Evolutionary conservation across 2,888 invertebrate species (phyloP).

Genomic region (Cephus pygmeus): DNA sequence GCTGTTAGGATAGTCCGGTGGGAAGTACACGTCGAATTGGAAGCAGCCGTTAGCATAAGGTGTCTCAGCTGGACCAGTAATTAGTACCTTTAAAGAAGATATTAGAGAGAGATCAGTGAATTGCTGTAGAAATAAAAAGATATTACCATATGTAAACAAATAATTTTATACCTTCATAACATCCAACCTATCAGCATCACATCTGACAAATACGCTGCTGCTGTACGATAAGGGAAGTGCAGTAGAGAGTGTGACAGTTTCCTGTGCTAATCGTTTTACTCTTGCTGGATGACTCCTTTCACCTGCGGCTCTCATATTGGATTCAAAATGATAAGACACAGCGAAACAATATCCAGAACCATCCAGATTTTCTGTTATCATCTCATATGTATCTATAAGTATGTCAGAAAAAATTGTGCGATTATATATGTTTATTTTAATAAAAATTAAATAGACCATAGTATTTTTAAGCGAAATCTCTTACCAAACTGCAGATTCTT

Average conservation of each 20-base stretch:
- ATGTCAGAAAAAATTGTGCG: not conserved
- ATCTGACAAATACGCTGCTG: slow-evolving; percentile 94
- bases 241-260: slow-evolving; percentile 92
- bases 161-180: slow-evolving; percentile 84
- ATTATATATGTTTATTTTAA: not conserved
- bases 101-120: not conserved
- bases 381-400: slow-evolving; percentile 85
- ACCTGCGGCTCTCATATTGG: slow-evolving; percentile 86
- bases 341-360: slow-evolving; percentile 83
- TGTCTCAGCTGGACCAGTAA: slow-evolving; percentile 91
- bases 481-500: slow-evolving; percentile 88
- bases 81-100: slow-evolving; percentile 75
- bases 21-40: slow-evolving; percentile 91
- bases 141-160: not conserved
- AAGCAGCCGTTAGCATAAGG: slow-evolving; percentile 94
- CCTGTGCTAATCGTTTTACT: slow-evolving; percentile 93
- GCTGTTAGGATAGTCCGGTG: slow-evolving; percentile 83
- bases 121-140: not conserved
- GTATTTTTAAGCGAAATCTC: slow-evolving; percentile 30
- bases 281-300: slow-evolving; percentile 88
- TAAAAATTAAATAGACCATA: not conserved
- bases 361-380: slow-evolving; percentile 84
- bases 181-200: slow-evolving; percentile 93
- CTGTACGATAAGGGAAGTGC: slow-evolving; percentile 92
- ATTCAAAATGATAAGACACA: slow-evolving; percentile 90